Base-by-base conservation (phyloP, 2,797 vertebrate genomes). In the Chelmon rostratus region DNA sequence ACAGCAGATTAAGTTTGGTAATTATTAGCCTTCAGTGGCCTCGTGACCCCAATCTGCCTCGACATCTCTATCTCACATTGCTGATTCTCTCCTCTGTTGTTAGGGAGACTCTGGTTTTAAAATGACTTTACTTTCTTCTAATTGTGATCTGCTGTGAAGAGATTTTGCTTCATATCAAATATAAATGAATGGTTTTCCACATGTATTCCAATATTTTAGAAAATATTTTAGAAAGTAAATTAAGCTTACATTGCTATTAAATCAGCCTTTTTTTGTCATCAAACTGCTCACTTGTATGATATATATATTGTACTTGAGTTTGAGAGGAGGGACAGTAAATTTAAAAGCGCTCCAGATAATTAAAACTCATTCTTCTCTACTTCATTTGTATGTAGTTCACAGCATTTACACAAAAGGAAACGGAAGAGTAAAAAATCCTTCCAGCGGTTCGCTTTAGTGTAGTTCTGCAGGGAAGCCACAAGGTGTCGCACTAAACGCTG, bases 401-500 rank as follows among this genome's bases (percentile, higher is more conserved):
- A 42, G 6, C 40, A 42, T 42, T 42, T 13, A 13, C 40, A 31
- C 31, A 31, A 38, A 11, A 38, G 38, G 42, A 13, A 44, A 57
- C 21, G 21, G 42, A 31, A 31, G 11, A 38, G 42, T 23, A 12
- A 67, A 44, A 38, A 57, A n/a, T n/a, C 1, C 21, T 16, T 38
- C 7, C 11, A 35, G 0, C 2, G 13, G 21, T 64, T 63, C 25
- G 11, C 5, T 40, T 35, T 19, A 7, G 37, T 76, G 85, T 38
- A 92, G 72, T 88, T 70, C 25, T 52, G 49, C 2, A 58, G 0
- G n/a, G 1, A 12, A 9, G 4, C 88, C 93, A 92, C 83, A 58
- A 18, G 86, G 73, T 74, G 91, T 81, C 92, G 72, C 9, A 13
- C 84, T 82, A 15, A 67, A 74, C 64, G 52, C 61, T 78, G 40